Evolutionary conservation across 2,797 vertebrate species (phyloP), one percentile per base, ranked within the genome.

Genomic region (Cryptoblepharus egeriae): DNA sequence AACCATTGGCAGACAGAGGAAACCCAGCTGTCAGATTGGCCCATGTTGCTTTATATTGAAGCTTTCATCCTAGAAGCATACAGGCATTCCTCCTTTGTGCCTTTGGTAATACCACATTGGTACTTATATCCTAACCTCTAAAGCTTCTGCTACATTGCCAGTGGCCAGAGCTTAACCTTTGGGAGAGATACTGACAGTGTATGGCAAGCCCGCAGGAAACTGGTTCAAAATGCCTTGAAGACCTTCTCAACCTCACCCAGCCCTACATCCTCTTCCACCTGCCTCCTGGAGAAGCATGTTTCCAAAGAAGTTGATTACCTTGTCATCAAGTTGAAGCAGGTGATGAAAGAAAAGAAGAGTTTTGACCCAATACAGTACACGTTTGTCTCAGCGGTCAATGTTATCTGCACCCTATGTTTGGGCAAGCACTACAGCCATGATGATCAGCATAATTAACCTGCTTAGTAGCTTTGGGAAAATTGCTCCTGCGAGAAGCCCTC

Each of bases 341-440:
- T 96, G 85, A 98, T 96, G 96, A 70, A 94, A 42, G 30, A 88
- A 0, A 11, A 94, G 0, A 64, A 96, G 63, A 92, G 90, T 83
- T 98, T 99, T 1, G 97, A 99, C 24, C 96, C 88, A 5, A 88
- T 92, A 77, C 95, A 71, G 1, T 95, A 97, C 75, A 77, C 99
- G 12, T 96, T 97, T 16, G 94, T 98, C 72, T 98, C 98, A 0
- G 98, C 97, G 73, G 95, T 97, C 67, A 99, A 99, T 0, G 97
- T 99, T 58, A 96, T 99, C 93, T 98, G 97, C 1, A 97, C 97
- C 68, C 98, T 99, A 64, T 98, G 97, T 94, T 99, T 98, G 3
- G 97, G 97, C 39, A 96, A 89, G 6, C 97, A 97, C 37, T 98
- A 98, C 3, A 91, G 92, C 90, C 98, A 99, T 7, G 83, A 97